A percentile compares a stretch with the other conserved stretches of the same genome.
These are phyloP conservation scores for Laspeyria flexula DNA, from an alignment of 2,888 invertebrate genomes.

Conservation along the genomic window DNA sequence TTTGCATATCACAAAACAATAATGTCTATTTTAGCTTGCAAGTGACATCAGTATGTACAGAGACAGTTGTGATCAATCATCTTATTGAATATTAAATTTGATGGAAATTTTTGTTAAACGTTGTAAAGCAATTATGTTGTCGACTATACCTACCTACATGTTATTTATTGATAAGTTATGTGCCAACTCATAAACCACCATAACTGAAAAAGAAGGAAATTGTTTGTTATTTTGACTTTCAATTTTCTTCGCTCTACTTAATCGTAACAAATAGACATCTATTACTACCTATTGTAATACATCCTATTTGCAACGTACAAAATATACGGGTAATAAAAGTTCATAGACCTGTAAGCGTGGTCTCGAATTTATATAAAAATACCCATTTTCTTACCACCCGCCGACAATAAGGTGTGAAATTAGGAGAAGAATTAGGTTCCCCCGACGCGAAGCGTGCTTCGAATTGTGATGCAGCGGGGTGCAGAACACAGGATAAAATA, in stretches of 20 bases:
- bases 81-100: no score
- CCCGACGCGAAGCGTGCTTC: conserved; percentile 69
- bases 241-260: conserved; percentile 9
- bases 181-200: no score
- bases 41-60: no score
- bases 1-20: no score
- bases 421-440: conserved; percentile 83
- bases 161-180: no score
- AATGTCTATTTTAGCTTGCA: no score
- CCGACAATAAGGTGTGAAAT: conserved; percentile 84
- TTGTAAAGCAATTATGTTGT: no score
- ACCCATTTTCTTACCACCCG: conserved; percentile 74
- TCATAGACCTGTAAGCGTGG: conserved; percentile 55
- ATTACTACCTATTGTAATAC: conserved; percentile 24
- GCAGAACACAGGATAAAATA: conserved; percentile 46
- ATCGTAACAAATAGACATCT: conserved; percentile 10
- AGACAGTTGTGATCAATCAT: no score
- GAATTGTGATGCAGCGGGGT: conserved; percentile 69
- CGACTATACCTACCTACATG: no score
- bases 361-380: conserved; percentile 66
- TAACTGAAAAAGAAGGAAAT: background rate
- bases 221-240: conserved; percentile 3
- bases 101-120: no score
- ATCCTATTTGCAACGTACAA: conserved; percentile 22
- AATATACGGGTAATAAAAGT: conserved; percentile 44